Percentiles rank a stretch among this genome's conserved stretches.
Conservation (phyloP, 2,113 vertebrate species). For the Ageneiosus marmoratus region DNA sequence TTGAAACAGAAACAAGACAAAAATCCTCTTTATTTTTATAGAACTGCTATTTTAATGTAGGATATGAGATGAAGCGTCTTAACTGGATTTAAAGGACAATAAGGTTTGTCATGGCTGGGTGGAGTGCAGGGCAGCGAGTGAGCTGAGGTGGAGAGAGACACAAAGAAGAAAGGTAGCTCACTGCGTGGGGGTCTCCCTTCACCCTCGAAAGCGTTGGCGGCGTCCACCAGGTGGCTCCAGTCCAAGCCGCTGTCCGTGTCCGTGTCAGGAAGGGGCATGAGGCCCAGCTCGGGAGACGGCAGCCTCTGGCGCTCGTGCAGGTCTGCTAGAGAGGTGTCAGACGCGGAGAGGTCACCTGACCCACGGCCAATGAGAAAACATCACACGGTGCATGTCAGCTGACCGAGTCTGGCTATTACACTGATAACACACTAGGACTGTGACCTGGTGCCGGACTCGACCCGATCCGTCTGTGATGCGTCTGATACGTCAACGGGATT, state of each 20-base stretch:
- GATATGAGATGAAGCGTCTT: too few relatives aligned
- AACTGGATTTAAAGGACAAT: background rate
- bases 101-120: background rate
- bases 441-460: background rate
- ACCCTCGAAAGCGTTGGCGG: conserved; percentile 94
- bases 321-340: conserved; percentile 96
- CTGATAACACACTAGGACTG: conserved; percentile 17
- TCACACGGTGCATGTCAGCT: conserved; percentile 41
- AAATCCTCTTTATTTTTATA: too few relatives aligned
- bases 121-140: conserved; percentile 15
- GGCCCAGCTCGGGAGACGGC: conserved; percentile 85
- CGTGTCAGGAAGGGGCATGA: conserved; percentile 92
- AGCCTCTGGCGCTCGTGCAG: conserved; percentile 88
- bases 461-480: background rate
- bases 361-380: conserved; percentile 55
- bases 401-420: conserved; percentile 23
- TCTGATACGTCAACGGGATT: background rate
- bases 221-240: conserved; percentile 96
- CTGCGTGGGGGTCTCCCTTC: conserved; percentile 66
- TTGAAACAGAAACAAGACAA: too few relatives aligned
- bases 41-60: too few relatives aligned
- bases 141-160: background rate
- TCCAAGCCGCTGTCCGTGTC: conserved; percentile 81
- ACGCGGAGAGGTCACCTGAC: conserved; percentile 93
- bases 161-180: conserved; percentile 31